Evolutionary conservation across 2,797 vertebrate genomes (phyloP), one percentile per base, ranked within the genome.

Genomic region (Arctocebus calabarensis): DNA sequence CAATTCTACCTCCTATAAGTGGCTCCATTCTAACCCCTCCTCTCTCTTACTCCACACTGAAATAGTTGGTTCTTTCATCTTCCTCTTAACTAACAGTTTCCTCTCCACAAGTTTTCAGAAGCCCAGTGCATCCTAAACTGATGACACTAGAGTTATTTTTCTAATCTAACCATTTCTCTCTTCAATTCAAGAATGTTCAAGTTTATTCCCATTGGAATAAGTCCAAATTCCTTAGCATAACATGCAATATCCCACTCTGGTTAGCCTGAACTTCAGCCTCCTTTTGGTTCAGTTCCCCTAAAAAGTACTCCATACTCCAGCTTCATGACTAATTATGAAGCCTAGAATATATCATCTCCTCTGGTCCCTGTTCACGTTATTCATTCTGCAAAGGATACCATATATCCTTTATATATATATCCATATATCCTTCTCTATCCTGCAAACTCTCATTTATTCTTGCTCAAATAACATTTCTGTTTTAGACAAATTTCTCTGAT

Each of bases 171-270:
- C 61, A 78, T 70, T 88, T 84, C 19, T 64, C 55, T 87, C 43
- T 37, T 81, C 77, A 77, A 14, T 62, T 86, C 70, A 90, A 88
- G 70, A 88, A 95, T 9, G 20, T 88, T 94, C 59, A 85, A 92
- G 27, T 17, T 77, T 78, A 85, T 90, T 96, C 85, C 59, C 73
- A 86, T 95, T 95, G 62, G 9, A 70, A 83, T 48, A 71, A 59
- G 79, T 62, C 23, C 68, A 93, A 84, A 93, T 93, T 78, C 87
- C 71, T 91, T 68, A 74, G 55, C 9, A 48, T 43, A 85, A 74
- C 14, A 68, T 10, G 68, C 5, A 83, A 66, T 3, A 48, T 45
- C 22, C 4, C 17, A 92, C 37, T 52, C 32, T 12, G 64, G 40
- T 93, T 73, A 91, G 40, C 29, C 37, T 73, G 70, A 94, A 45